Base-by-base conservation (phyloP, 2,888 invertebrate genomes). In the Phortica magna region DNA sequence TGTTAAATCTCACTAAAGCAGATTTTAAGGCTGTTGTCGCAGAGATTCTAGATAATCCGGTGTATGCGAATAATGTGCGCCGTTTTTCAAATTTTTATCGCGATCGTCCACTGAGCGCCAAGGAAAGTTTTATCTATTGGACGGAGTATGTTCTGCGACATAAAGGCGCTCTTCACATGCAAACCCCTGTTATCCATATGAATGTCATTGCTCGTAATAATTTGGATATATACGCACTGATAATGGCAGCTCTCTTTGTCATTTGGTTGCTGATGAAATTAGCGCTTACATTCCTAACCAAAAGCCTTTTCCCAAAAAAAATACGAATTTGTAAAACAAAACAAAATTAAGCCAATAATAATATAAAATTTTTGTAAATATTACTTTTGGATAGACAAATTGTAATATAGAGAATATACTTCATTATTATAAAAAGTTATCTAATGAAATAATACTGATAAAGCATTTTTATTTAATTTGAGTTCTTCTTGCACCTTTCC, bases 101-200 rank as follows among this genome's bases (percentile, higher is more conserved):
- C 78, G 94, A 94, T 84, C 91, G 94, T 70, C 94, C 94, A 0
- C 88, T 93, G 85, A 91, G 87, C 17, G 91, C 93, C 0, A 85
- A 93, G 57, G 92, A 93, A 72, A 93, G 93, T 0, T 93, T 93
- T 0, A 89, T 93, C 81, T 94, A 87, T 83, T 94, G 94, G 94
- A 91, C 93, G 39, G 93, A 94, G 81, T 94, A 94, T 83, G 92
- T 94, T 0, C 89, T 94, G 4, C 91, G 93, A 10, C 90, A 94
- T 83, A 92, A 92, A 48, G 94, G 94, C 9, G 93, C 93, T 0
- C 84, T 89, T 2, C 92, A 91, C 75, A 91, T 93, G 83, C 93
- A 92, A 76, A 93, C 92, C 87, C 92, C 93, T 5, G 91, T 92
- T 0, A 76, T 91, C 3, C 85, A 93, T 48, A 82, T 94, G 76